A percentile compares a stretch with the other conserved stretches of the same genome.
Conservation (phyloP, 2,888 invertebrate genomes). For the Papilio protenor region DNA sequence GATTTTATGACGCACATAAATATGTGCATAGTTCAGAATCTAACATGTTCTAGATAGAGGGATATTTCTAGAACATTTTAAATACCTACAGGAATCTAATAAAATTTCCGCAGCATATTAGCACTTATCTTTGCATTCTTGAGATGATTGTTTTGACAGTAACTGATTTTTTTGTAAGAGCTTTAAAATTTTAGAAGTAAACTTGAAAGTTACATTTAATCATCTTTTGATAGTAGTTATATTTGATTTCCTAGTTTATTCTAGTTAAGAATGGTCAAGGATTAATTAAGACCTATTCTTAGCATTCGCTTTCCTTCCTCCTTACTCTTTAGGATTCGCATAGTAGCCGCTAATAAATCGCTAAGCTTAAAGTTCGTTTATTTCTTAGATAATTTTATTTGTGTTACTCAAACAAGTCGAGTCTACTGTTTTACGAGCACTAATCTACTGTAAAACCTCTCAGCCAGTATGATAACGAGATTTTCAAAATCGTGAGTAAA, state of each 20-base stretch:
- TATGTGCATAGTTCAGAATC: no score
- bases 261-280: background rate
- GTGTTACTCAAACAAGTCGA: slow-evolving; percentile 24
- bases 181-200: background rate
- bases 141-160: background rate
- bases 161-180: background rate
- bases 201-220: background rate
- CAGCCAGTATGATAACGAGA: slow-evolving; percentile 77
- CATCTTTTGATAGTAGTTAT: no score
- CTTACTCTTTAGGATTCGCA: background rate
- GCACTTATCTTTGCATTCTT: background rate
- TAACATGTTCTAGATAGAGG: background rate
- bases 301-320: background rate
- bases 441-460: slow-evolving; percentile 61
- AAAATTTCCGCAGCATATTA: background rate
- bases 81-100: background rate
- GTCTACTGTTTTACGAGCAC: slow-evolving; percentile 53
- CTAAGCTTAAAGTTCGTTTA: background rate
- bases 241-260: no score
- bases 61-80: background rate
- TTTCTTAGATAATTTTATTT: slow-evolving; percentile 17
- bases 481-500: slow-evolving; percentile 83
- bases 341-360: background rate
- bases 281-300: background rate
- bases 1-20: background rate